phyloP scores from a whole-genome alignment of 92 coral and sea anemone genomes.

The Epizoanthus scotinus region DNA sequence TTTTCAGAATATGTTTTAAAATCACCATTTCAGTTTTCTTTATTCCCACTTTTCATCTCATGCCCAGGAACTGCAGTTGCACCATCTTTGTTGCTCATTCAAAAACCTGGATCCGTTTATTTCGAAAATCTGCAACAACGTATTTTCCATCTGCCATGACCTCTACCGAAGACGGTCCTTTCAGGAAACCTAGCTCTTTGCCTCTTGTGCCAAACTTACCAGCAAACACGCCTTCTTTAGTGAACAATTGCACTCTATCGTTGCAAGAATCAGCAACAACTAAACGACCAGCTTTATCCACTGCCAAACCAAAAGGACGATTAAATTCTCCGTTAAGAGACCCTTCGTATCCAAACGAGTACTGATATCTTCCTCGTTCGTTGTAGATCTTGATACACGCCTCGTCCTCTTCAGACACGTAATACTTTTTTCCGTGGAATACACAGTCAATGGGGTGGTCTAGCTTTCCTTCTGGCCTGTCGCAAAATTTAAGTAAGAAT shows the following conservation, averaged over 20 bases:
- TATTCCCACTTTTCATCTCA: no score
- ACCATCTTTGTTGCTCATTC: neutral
- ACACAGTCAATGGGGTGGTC: slow-evolving; percentile 41
- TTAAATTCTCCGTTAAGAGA: slow-evolving; percentile 32
- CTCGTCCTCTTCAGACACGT: slow-evolving; percentile 39
- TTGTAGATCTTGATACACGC: slow-evolving; percentile 32
- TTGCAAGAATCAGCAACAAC: slow-evolving; percentile 37
- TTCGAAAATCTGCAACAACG: slow-evolving; percentile 34
- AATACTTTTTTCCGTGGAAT: slow-evolving; percentile 1
- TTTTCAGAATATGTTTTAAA: no score
- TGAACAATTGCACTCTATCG: slow-evolving; percentile 34
- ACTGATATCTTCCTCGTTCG: slow-evolving; percentile 21
- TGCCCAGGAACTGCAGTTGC: no score
- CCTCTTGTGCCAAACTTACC: slow-evolving; percentile 41
- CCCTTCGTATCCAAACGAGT: slow-evolving; percentile 29
- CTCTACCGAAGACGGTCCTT: slow-evolving; percentile 31
- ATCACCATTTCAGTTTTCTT: no score
- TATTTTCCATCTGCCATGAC: slow-evolving; percentile 38
- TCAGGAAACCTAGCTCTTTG: slow-evolving; percentile 18
- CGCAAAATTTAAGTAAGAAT: slow-evolving; percentile 27
- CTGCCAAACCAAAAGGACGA: slow-evolving; percentile 38
- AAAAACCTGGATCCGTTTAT: slow-evolving; percentile 37
- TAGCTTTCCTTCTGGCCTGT: slow-evolving; percentile 30
- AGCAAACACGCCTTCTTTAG: slow-evolving; percentile 24
- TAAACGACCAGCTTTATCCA: slow-evolving; percentile 22